Conservation (phyloP, 2,888 invertebrate species). For the Hydraecia micacea region DNA sequence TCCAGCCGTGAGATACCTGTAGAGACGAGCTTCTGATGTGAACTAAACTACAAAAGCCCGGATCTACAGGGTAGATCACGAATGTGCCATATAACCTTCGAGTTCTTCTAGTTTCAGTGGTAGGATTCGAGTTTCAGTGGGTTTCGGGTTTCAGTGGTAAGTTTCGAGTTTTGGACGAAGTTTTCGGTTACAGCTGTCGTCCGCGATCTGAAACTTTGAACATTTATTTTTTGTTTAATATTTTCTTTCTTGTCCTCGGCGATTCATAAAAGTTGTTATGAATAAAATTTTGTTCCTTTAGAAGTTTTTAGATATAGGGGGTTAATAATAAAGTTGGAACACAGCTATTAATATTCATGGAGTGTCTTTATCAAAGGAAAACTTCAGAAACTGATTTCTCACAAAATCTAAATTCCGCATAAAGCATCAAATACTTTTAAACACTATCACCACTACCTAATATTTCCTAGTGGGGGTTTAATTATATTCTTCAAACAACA, state of each 20-base stretch:
- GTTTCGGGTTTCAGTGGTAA: conserved; percentile 31
- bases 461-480: not conserved
- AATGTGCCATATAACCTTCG: conserved; percentile 93
- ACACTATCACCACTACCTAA: not conserved
- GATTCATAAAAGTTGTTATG: conserved; percentile 53
- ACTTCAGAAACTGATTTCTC: not conserved
- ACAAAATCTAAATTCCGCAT: not conserved
- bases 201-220: conserved; percentile 58
- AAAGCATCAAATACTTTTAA: not conserved
- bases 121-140: conserved; percentile 54
- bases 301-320: conserved; percentile 21
- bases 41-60: conserved; percentile 99
- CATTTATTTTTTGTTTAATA: conserved; percentile 51
- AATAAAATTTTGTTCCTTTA: conserved; percentile 38
- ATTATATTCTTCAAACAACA: not conserved
- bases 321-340: conserved; percentile 29
- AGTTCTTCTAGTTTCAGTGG: conserved; percentile 63
- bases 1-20: conserved; percentile 99
- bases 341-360: conserved; percentile 19
- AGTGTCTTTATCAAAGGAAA: not conserved
- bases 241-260: conserved; percentile 42
- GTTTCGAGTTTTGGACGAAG: conserved; percentile 31
- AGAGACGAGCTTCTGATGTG: conserved; percentile 99
- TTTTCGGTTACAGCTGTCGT: conserved; percentile 52
- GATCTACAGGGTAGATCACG: conserved; percentile 99